Evolutionary conservation across 2,113 vertebrate species (phyloP).

Genomic region (Dipodomys ordii): DNA sequence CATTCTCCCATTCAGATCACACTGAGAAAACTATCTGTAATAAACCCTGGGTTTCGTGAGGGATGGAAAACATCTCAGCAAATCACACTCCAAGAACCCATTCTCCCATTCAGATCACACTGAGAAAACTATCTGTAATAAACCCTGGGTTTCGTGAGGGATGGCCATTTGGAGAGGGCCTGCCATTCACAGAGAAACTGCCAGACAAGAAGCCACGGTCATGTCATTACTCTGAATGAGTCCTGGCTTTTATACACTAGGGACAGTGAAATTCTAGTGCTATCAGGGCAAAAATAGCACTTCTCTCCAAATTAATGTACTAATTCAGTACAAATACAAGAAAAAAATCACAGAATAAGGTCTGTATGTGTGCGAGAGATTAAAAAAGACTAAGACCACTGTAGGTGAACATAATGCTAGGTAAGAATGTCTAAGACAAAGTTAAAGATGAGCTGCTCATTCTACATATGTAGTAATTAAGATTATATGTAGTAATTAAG

Average conservation of each 20-base stretch:
- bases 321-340: not conserved
- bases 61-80: conserved; percentile 54
- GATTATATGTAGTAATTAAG: not conserved
- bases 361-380: not conserved
- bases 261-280: not conserved
- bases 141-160: not conserved
- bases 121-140: conserved; percentile 40
- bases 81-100: conserved; percentile 35
- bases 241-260: not conserved
- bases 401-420: not conserved
- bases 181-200: not conserved
- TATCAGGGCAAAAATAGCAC: not conserved
- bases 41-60: not conserved
- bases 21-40: conserved; percentile 36
- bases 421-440: not conserved
- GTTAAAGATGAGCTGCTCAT: not conserved
- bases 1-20: conserved; percentile 7
- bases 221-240: not conserved
- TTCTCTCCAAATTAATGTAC: conserved; percentile 9
- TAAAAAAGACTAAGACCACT: not conserved
- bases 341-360: not conserved
- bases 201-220: not conserved
- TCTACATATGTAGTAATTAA: not conserved
- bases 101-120: not conserved
- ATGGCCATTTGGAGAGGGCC: not conserved